Conservation (phyloP, 2,797 vertebrate species). For the Lophotriccus pileatus region DNA sequence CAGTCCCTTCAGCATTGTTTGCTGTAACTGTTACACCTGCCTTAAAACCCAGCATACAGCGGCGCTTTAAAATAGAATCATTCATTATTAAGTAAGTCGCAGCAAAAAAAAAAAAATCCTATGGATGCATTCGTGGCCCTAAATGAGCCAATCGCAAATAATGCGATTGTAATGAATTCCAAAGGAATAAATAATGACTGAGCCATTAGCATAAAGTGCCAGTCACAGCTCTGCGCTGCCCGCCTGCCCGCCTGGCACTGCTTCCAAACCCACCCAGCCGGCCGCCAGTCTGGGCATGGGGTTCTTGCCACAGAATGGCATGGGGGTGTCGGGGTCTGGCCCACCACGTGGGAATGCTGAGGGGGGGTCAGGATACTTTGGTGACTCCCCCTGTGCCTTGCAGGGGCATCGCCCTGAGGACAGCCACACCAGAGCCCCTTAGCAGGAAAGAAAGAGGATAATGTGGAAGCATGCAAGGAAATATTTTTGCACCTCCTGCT, state of each 20-base stretch:
- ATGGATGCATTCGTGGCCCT: background rate
- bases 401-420: background rate
- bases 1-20: rapidly evolving
- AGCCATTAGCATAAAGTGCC: conserved; percentile 57
- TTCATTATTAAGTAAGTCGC: conserved; percentile 35
- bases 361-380: rapidly evolving
- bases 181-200: conserved; percentile 36
- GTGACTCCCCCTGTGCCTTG: rapidly evolving
- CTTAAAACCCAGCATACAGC: background rate
- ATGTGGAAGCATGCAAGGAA: background rate
- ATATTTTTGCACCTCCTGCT: background rate
- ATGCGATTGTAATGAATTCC: conserved; percentile 37
- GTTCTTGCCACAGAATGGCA: background rate
- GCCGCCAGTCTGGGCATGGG: background rate
- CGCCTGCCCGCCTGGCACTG: conserved; percentile 20
- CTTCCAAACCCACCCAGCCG: background rate
- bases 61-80: background rate
- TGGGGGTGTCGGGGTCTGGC: background rate
- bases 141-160: conserved; percentile 25
- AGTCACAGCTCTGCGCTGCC: conserved; percentile 41
- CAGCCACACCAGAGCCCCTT: background rate
- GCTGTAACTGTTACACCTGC: background rate
- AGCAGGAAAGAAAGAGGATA: background rate
- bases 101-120: background rate
- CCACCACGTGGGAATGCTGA: rapidly evolving